Base-by-base conservation (phyloP, 2,797 vertebrate species). In the Halcyon leucocephala region DNA sequence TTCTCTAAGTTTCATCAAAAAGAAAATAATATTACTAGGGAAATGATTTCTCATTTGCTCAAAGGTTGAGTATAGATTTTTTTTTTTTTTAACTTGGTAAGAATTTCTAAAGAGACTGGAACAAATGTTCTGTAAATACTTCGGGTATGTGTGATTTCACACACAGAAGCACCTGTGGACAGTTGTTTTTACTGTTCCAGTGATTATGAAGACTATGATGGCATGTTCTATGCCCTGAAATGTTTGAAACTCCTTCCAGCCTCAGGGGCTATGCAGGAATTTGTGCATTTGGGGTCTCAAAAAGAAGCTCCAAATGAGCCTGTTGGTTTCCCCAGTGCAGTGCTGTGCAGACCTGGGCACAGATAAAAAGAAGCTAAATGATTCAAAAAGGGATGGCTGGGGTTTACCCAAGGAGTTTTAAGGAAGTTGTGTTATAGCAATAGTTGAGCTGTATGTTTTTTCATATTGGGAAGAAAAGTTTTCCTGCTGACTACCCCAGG, bases 271-370 rank as follows among this genome's bases (percentile, higher is more conserved):
- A 24, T 0, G 1, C 48, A 80, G 35, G 24, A 70, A 33, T 81
- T 60, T 39, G 52, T 83, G 48, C 21, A 4, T 88, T 31, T 26
- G 31, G n/a, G 26, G 39, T 54, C 67, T 62, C 1, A 5, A 74
- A 79, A 93, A 51, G 12, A 25, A 48, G 25, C 44, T 86, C 52
- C 49, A 41, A 15, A 64, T 41, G 11, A 90, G 17, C 64, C 39
- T 52, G 14, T 39, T 71, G 15, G 61, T 54, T 67, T 74, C 41
- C 41, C 48, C 51, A 6, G 57, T 3, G 66, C 3, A 0, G 18
- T 24, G 62, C 76, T 49, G 11, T 21, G n/a, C 80, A 60, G 52
- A 11, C 2, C 0, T 2, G 14, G 2, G 10, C 1, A 3, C 58
- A 58, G 65, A 49, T 5, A 4, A 69, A 62, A 67, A 82, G 26